phyloP scores from a whole-genome alignment of 1,140 invertebrate species.

The Aporrectodea caliginosa region DNA sequence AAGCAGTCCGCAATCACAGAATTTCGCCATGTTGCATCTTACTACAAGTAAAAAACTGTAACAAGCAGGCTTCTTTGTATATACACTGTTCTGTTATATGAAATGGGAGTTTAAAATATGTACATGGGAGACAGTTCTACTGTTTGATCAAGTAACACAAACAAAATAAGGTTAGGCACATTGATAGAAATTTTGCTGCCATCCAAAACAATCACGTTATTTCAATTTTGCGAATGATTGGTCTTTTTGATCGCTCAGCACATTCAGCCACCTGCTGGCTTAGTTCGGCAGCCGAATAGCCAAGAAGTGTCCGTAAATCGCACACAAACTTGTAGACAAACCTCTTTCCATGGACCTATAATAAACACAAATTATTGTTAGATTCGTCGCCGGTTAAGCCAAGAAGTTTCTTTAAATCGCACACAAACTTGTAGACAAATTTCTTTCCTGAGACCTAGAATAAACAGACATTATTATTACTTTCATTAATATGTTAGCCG shows the following conservation, averaged over 20 bases:
- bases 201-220: neutral
- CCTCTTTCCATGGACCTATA: conserved; percentile 70
- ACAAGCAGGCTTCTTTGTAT: no score
- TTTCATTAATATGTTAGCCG: no score
- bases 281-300: conserved; percentile 53
- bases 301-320: conserved; percentile 72
- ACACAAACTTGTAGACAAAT: conserved; percentile 96
- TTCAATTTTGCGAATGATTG: neutral
- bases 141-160: neutral
- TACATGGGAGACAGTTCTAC: neutral
- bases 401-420: conserved; percentile 74
- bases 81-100: neutral
- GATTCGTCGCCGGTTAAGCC: conserved; percentile 54
- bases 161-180: neutral
- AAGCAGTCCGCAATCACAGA: no score
- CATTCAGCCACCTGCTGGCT: conserved; percentile 26
- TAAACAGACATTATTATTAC: conserved; percentile 31
- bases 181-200: neutral
- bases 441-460: conserved; percentile 69
- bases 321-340: conserved; percentile 98
- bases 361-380: conserved; percentile 1
- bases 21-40: no score
- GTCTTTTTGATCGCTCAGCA: neutral
- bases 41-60: no score
- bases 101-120: neutral